Base-by-base conservation (phyloP, 2,113 vertebrate species). In the Pachyramphus minor region DNA sequence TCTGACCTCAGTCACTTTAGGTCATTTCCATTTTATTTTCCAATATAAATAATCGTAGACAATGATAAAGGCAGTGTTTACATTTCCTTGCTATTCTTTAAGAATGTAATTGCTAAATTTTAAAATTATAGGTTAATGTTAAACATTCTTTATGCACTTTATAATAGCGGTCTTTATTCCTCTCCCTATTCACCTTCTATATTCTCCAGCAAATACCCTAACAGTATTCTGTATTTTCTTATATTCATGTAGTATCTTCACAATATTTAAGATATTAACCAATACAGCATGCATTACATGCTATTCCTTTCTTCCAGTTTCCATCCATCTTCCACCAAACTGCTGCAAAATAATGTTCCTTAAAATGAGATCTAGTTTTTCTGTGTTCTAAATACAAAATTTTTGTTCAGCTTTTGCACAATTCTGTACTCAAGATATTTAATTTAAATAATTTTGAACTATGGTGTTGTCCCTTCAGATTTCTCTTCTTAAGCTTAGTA, bases 401-500 rank as follows among this genome's bases (percentile, higher is more conserved):
- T 9, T 42, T 55, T 5, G 8, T 81, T 15, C 28, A 9, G 5
- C 3, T 81, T 77, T 50, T 64, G 5, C 4, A 28, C 4, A 30
- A 8, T 37, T 52, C 81, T 73, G 0, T 47, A 76, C 53, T 59
- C 9, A 75, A 56, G 5, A 60, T 52, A 66, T 66, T 77, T 45
- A 49, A 22, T 6, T 81, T 52, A 56, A 81, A 81, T 39, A 4
- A n/a, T 27, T 63, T 77, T 59, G 4, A 33, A 74, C 39, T 14
- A 23, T 14, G 11, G 2, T 55, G 12, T 0, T 84, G 13, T 62
- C 8, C 8, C 14, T 45, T 58, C 5, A 2, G 8, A 74, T 81
- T 78, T 87, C 25, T 62, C 7, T 56, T 71, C 55, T 67, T 83
- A 47, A 84, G 59, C 28, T 19, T 35, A 45, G 25, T 39, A 25